Base-by-base conservation (phyloP, 92 coral and sea anemone species). In the Siderastrea siderea region DNA sequence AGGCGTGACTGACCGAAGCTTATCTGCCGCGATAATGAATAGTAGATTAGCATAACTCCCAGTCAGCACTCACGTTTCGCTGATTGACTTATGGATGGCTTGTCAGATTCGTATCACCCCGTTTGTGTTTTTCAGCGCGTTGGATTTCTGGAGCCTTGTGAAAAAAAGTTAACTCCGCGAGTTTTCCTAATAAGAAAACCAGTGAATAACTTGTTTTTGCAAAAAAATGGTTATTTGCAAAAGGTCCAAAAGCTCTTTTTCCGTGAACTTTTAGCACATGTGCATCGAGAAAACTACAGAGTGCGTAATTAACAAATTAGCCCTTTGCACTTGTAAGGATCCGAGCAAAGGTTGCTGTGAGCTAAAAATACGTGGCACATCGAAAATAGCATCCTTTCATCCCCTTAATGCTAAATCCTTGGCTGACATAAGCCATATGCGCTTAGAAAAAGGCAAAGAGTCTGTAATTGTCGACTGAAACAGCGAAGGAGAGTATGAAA, bases 41-140 rank as follows among this genome's bases (percentile, higher is more conserved):
- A 84, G 86, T 73, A 91, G 96, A 93, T 93, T 93, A 93, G 86
- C 96, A 95, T 88, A 95, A 85, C 96, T 84, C 72, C 81, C 91
- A 91, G 89, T 95, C 98, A 95, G 93, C 98, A 91, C 94, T 69
- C 91, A 72, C 80, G 90, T 83, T 71, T 88, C 84, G 96, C 83
- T 93, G 96, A 91, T 77, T 91, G 95, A 93, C 88, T 77, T 83
- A 79, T 78, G 89, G 89, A 91, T 86, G 87, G 86, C 79, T 71
- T 77, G 80, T 89, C 84, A 87, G 91, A 82, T 87, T 49, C 74
- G 87, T 81, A 87, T 85, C 87, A 58, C 63, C 78, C 50, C 90
- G 60, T 81, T 72, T 63, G 93, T 68, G 71, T 73, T 78, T 73
- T 74, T 16, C 44, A 53, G 73, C 50, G 47, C 15, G 63, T 6